Conservation (phyloP, 2,888 invertebrate species). For the Nymphalis urticae region DNA sequence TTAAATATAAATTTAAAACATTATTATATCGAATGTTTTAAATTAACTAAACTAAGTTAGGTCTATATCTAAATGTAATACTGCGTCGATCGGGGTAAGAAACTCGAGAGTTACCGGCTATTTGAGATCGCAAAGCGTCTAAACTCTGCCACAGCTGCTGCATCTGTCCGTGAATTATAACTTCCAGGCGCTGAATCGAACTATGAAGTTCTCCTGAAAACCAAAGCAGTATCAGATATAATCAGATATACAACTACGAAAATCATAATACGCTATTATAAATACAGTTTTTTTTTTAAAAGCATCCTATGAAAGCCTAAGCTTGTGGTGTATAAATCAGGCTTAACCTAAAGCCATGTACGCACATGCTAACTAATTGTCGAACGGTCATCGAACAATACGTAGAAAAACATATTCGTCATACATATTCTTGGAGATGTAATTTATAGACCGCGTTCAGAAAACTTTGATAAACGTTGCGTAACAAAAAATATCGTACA, state of each 20-base stretch:
- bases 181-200: slow-evolving; percentile 68
- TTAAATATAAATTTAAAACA: not conserved
- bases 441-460: too few species aligned
- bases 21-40: not conserved
- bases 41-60: slow-evolving; percentile 33
- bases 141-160: slow-evolving; percentile 76
- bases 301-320: too few species aligned
- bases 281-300: not conserved
- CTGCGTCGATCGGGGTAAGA: slow-evolving; percentile 60
- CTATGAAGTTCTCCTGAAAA: slow-evolving; percentile 69
- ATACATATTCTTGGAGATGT: too few species aligned
- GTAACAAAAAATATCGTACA: too few species aligned
- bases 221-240: slow-evolving; percentile 3
- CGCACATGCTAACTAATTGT: too few species aligned
- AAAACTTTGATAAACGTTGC: too few species aligned
- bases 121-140: slow-evolving; percentile 65
- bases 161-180: slow-evolving; percentile 76
- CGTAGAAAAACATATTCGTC: too few species aligned
- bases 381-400: too few species aligned
- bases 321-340: too few species aligned
- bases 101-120: slow-evolving; percentile 47
- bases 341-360: too few species aligned
- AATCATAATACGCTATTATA: not conserved
- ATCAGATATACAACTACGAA: not conserved
- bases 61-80: slow-evolving; percentile 57